phyloP scores from a whole-genome alignment of 1,140 invertebrate species.

The Pissodes strobi region DNA sequence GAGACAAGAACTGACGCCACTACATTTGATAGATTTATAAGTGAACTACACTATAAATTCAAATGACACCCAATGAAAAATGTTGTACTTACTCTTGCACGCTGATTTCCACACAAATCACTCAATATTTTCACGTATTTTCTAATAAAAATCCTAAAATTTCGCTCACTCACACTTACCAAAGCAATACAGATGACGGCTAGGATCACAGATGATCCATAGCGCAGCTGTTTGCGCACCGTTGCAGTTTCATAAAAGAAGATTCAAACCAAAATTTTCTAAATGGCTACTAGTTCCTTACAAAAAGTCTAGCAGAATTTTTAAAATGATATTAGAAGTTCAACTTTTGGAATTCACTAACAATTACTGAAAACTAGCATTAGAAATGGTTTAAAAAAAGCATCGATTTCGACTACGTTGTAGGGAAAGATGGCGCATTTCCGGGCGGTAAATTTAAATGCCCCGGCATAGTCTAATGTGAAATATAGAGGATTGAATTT shows the following conservation, averaged over 20 bases:
- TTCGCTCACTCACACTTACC: slow-evolving; percentile 46
- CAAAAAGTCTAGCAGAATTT: neutral
- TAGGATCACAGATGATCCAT: slow-evolving; percentile 42
- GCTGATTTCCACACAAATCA: slow-evolving; percentile 39
- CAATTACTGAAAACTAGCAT: too few relatives aligned
- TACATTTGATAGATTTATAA: slow-evolving; percentile 46
- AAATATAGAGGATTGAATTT: too few relatives aligned
- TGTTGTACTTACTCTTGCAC: slow-evolving; percentile 30
- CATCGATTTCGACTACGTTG: too few relatives aligned
- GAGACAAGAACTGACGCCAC: slow-evolving; percentile 45
- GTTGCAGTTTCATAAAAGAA: slow-evolving; percentile 15
- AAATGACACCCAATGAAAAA: slow-evolving; percentile 44
- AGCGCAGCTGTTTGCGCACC: slow-evolving; percentile 41
- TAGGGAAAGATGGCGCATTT: neutral
- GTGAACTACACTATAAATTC: slow-evolving; percentile 49
- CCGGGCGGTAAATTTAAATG: slow-evolving; percentile 16
- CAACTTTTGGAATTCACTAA: too few relatives aligned
- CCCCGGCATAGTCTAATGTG: too few relatives aligned
- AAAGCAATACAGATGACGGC: slow-evolving; percentile 54
- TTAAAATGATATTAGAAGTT: too few relatives aligned
- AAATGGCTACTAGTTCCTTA: neutral
- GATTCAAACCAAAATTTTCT: neutral
- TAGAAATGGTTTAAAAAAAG: too few relatives aligned
- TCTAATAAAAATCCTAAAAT: slow-evolving; percentile 44
- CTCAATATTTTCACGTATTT: slow-evolving; percentile 41